Evolutionary conservation across 2,888 invertebrate genomes (phyloP).

Genomic region (Acronicta psi): DNA sequence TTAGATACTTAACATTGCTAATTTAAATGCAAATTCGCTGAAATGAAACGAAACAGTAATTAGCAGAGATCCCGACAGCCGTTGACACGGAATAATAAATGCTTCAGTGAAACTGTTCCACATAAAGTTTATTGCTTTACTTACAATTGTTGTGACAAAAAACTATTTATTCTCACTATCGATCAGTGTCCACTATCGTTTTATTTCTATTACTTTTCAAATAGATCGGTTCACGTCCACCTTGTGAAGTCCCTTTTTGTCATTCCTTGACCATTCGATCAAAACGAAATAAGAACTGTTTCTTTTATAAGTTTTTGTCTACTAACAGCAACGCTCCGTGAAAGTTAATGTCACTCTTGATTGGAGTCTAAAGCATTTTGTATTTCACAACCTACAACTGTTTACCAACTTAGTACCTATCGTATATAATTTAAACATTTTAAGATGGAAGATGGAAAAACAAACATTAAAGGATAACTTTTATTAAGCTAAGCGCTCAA

Average conservation of each 20-base stretch:
- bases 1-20: background rate
- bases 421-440: conserved; percentile 31
- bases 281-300: conserved; percentile 70
- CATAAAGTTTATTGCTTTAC: conserved; percentile 57
- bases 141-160: conserved; percentile 57
- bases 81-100: conserved; percentile 18
- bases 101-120: conserved; percentile 52
- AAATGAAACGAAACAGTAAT: conserved; percentile 2
- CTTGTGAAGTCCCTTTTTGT: conserved; percentile 73
- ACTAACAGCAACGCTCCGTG: conserved; percentile 61
- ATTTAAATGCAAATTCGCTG: conserved; percentile 10
- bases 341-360: conserved; percentile 70
- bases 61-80: conserved; percentile 2
- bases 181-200: conserved; percentile 55
- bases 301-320: conserved; percentile 69
- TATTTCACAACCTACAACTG: conserved; percentile 34
- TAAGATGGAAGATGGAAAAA: conserved; percentile 50
- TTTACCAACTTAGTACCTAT: conserved; percentile 31
- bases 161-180: conserved; percentile 57
- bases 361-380: conserved; percentile 53
- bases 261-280: conserved; percentile 71
- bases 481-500: conserved; percentile 83
- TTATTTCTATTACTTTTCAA: conserved; percentile 67
- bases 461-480: conserved; percentile 77
- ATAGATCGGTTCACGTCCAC: conserved; percentile 70